These are phyloP conservation scores for Microdon myrmicae DNA, from an alignment of 2,888 invertebrate genomes.

Conservation along the genomic window DNA sequence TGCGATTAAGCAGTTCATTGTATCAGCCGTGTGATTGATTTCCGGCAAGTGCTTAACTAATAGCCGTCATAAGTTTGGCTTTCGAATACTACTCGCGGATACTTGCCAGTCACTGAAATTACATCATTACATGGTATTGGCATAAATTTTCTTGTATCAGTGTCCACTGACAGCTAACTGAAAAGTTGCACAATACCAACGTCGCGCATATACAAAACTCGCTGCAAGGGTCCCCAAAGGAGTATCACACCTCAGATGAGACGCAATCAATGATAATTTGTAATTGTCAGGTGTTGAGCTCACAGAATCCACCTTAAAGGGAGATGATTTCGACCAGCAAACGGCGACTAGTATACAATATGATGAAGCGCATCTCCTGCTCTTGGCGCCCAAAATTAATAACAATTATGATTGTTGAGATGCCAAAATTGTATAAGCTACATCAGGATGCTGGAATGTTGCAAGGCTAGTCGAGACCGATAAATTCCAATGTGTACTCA, in stretches of 20 bases:
- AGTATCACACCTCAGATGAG: constrained; percentile 43
- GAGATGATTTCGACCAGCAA: constrained; percentile 6
- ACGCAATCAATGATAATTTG: constrained; percentile 52
- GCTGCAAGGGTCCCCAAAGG: constrained; percentile 30
- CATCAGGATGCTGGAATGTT: not conserved
- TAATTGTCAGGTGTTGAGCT: constrained; percentile 48
- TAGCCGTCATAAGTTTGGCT: constrained; percentile 45
- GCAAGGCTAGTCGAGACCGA: not conserved
- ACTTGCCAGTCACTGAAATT: too few relatives aligned
- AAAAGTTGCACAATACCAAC: too few relatives aligned
- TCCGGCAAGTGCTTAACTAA: constrained; percentile 35
- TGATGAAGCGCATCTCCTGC: not conserved
- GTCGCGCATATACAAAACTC: not conserved
- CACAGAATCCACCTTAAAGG: constrained; percentile 47
- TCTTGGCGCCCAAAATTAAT: constrained; percentile 31
- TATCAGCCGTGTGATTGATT: constrained; percentile 43
- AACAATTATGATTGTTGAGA: constrained; percentile 51
- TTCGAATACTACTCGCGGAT: too few relatives aligned
- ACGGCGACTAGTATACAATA: constrained; percentile 10
- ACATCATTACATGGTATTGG: too few relatives aligned
- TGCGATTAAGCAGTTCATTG: too few relatives aligned
- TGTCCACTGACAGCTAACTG: too few relatives aligned
- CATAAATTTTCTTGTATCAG: too few relatives aligned
- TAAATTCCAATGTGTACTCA: constrained; percentile 22
- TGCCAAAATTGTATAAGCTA: constrained; percentile 51